A percentile compares a stretch with the other conserved stretches of the same genome.
Evolutionary conservation across 2,797 vertebrate genomes (phyloP).

Genomic region (Acanthurus tractus): DNA sequence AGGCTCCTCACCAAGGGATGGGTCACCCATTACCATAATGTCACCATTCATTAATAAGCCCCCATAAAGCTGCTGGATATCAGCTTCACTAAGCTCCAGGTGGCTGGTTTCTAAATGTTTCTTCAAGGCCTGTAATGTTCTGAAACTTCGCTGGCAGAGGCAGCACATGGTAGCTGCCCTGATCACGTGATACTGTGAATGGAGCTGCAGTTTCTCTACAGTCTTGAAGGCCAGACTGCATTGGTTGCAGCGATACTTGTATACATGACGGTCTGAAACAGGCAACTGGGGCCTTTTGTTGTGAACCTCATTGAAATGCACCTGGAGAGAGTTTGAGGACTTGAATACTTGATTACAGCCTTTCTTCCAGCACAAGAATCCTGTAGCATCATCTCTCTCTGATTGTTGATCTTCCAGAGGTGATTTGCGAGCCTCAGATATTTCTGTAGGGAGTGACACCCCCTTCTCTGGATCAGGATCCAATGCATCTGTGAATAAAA

Average conservation of each 20-base stretch:
- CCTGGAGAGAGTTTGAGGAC: slow-evolving; percentile 95
- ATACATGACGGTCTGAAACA: slow-evolving; percentile 97
- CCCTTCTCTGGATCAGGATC: slow-evolving; percentile 91
- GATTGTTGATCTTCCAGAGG: slow-evolving; percentile 87
- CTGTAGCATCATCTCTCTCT: slow-evolving; percentile 91
- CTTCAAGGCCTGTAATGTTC: slow-evolving; percentile 97
- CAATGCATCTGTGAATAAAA: slow-evolving; percentile 88
- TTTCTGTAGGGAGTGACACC: slow-evolving; percentile 84
- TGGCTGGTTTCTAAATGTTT: slow-evolving; percentile 99
- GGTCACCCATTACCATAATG: slow-evolving; percentile 93
- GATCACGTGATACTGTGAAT: slow-evolving; percentile 99
- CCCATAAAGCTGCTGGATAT: slow-evolving; percentile 98
- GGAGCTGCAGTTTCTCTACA: slow-evolving; percentile 97
- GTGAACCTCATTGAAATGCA: slow-evolving; percentile 97
- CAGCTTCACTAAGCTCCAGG: slow-evolving; percentile 96
- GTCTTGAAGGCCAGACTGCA: slow-evolving; percentile 99
- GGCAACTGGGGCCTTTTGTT: slow-evolving; percentile 97
- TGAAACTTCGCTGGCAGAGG: slow-evolving; percentile 98
- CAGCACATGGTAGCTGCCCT: slow-evolving; percentile 99
- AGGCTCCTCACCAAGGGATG: slow-evolving; percentile 93
- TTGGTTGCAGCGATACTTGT: slow-evolving; percentile 99
- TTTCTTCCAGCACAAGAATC: slow-evolving; percentile 99
- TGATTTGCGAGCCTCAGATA: slow-evolving; percentile 87
- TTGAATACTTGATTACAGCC: slow-evolving; percentile 99
- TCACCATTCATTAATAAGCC: slow-evolving; percentile 97